Percentiles rank a stretch among this genome's conserved stretches.
phyloP scores from a whole-genome alignment of 2,113 vertebrate species.

The Heliornis fulica region DNA sequence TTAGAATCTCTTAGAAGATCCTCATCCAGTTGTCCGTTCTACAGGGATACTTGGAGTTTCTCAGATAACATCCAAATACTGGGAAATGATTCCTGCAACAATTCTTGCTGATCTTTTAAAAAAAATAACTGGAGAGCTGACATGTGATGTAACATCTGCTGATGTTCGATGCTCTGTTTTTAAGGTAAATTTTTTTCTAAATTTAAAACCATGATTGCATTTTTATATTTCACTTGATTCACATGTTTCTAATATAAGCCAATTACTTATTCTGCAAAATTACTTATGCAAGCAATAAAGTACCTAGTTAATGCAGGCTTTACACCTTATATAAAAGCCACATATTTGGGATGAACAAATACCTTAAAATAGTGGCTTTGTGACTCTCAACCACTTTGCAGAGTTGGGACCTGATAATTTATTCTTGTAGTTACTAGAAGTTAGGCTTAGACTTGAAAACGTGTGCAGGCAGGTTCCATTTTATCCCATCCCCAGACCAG shows the following conservation, averaged over 20 bases:
- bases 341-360: not conserved
- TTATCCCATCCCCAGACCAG: not conserved
- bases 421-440: not conserved
- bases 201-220: not conserved
- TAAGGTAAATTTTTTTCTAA: slow-evolving; percentile 75
- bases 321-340: not conserved
- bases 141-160: slow-evolving; percentile 81
- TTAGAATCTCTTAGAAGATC: slow-evolving; percentile 88
- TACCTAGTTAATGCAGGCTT: not conserved
- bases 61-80: slow-evolving; percentile 87
- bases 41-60: slow-evolving; percentile 86
- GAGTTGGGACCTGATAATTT: not conserved
- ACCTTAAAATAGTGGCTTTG: not conserved
- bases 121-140: slow-evolving; percentile 83
- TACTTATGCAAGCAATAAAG: not conserved
- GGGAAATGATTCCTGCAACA: slow-evolving; percentile 89
- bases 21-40: slow-evolving; percentile 87
- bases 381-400: not conserved
- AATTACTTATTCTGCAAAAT: not conserved
- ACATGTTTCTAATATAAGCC: not conserved
- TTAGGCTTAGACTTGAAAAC: not conserved
- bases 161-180: slow-evolving; percentile 93
- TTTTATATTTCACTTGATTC: not conserved
- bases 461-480: not conserved
- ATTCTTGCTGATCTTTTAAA: slow-evolving; percentile 87